These are phyloP conservation scores for Apodemus sylvaticus DNA, from an alignment of 2,113 vertebrate genomes.

Conservation along the genomic window DNA sequence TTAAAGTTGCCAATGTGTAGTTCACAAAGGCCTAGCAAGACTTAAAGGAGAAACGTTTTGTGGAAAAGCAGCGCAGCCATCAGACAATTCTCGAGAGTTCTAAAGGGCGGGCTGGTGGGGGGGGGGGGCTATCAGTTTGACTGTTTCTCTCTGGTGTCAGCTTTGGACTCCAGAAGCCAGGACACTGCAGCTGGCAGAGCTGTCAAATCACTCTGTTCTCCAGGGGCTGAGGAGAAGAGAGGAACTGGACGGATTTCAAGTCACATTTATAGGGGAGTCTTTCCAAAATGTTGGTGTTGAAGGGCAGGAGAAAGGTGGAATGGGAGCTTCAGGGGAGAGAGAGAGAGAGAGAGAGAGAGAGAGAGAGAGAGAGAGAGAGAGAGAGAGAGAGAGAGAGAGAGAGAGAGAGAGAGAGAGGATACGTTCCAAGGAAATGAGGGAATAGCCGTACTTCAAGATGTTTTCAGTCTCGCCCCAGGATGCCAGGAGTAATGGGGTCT, in stretches of 20 bases:
- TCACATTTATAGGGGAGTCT: neutral
- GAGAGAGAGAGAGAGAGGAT: neutral
- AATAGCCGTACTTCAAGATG: neutral
- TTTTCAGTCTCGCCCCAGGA: neutral
- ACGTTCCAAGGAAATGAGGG: neutral
- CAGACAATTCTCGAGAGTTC: neutral
- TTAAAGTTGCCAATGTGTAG: neutral
- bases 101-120: no score
- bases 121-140: no score
- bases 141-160: neutral
- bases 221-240: constrained; percentile 24
- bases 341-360: no score
- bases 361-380: no score
- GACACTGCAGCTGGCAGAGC: fast-evolving
- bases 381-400: no score
- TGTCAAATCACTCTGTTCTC: neutral
- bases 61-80: neutral
- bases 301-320: constrained; percentile 33
- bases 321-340: neutral
- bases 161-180: neutral
- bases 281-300: constrained; percentile 1
- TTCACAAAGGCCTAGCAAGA: neutral
- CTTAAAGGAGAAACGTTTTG: neutral
- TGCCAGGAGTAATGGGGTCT: neutral
- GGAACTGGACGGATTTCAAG: neutral